These are phyloP conservation scores for Acyrthosiphon pisum DNA, from an alignment of 1,140 invertebrate species.

Conservation along the genomic window DNA sequence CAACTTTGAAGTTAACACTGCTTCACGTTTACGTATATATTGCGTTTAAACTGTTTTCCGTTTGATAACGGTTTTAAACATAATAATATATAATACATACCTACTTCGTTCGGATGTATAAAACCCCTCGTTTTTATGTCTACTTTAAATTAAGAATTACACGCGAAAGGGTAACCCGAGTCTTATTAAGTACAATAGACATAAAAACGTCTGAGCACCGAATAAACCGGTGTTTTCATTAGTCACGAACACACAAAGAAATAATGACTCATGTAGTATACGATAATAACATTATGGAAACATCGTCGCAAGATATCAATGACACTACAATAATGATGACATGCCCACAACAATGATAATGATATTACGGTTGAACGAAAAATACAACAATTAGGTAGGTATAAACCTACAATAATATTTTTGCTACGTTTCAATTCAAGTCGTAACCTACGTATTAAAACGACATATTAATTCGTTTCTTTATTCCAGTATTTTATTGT, in stretches of 20 bases:
- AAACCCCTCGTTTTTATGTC: conserved; percentile 27
- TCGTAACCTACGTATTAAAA: background rate
- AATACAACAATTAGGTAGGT: background rate
- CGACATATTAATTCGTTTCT: background rate
- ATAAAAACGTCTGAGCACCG: conserved; percentile 27
- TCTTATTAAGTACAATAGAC: conserved; percentile 32
- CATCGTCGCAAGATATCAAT: background rate
- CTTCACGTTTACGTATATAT: background rate
- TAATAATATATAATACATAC: background rate
- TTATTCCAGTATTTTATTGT: background rate
- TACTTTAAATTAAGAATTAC: conserved; percentile 48
- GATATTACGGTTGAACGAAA: background rate
- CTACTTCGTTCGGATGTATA: background rate
- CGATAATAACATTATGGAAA: background rate
- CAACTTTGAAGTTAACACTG: background rate
- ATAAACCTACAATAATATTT: background rate
- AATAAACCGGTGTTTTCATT: conserved; percentile 51
- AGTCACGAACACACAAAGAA: conserved; percentile 39
- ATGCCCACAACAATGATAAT: background rate
- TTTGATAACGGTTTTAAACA: background rate
- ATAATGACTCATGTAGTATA: conserved; percentile 21
- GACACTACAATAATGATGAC: background rate
- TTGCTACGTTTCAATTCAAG: background rate
- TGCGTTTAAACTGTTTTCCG: background rate
- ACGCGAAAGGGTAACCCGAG: conserved; percentile 31